phyloP scores from a whole-genome alignment of 2,113 vertebrate genomes.

The Halichoerus grypus region DNA sequence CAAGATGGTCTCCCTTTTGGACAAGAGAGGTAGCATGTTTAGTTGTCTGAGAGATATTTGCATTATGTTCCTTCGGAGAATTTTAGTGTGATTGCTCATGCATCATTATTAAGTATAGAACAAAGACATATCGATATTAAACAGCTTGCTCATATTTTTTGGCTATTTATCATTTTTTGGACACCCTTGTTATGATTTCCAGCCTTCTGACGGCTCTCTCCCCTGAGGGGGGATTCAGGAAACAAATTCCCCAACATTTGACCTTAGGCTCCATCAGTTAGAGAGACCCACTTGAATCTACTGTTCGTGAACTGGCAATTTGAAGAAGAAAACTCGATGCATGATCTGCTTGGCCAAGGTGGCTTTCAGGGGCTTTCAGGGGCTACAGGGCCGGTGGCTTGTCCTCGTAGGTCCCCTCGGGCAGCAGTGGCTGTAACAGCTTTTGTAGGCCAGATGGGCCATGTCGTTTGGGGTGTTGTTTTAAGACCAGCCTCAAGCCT shows the following conservation, averaged over 20 bases:
- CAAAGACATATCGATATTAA: neutral
- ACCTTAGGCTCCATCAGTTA: neutral
- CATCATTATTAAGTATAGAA: neutral
- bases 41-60: neutral
- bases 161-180: neutral
- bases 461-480: neutral
- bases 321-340: neutral
- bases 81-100: neutral
- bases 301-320: neutral
- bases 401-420: neutral
- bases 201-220: neutral
- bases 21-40: neutral
- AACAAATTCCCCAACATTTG: neutral
- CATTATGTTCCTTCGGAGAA: neutral
- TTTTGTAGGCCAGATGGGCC: neutral
- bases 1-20: neutral
- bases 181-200: neutral
- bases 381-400: no score
- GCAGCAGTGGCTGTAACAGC: neutral
- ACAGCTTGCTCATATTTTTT: neutral
- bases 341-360: neutral
- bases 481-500: neutral
- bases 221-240: neutral
- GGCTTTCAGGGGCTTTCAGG: neutral
- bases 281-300: neutral